These are phyloP conservation scores for Atlantisia rogersi DNA, from an alignment of 2,113 vertebrate species.

Conservation along the genomic window DNA sequence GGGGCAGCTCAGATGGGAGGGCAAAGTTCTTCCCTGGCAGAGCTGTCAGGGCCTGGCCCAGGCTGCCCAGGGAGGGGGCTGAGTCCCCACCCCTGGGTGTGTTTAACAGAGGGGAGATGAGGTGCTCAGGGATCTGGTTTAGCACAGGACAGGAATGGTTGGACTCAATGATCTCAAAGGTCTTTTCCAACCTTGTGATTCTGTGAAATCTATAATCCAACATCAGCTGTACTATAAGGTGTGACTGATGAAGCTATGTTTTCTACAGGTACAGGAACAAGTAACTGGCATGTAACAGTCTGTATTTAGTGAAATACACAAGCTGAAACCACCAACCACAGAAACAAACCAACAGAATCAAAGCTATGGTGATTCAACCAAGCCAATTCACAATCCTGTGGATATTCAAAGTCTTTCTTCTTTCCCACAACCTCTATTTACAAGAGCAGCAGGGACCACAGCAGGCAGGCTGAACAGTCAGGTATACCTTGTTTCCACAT, in stretches of 20 bases:
- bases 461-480: not conserved
- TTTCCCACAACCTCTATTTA: not conserved
- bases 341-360: not conserved
- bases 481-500: not conserved
- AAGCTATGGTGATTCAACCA: not conserved
- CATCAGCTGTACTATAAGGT: not conserved
- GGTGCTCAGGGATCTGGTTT: too few species aligned
- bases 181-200: too few species aligned
- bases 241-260: not conserved
- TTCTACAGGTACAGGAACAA: not conserved
- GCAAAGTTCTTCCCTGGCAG: too few species aligned
- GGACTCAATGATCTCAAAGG: too few species aligned
- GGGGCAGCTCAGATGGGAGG: too few species aligned
- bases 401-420: not conserved
- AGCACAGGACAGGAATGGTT: too few species aligned
- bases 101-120: too few species aligned
- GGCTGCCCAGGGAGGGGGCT: too few species aligned
- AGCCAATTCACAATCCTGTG: not conserved
- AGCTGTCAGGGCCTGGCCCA: too few species aligned
- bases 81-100: too few species aligned
- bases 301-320: not conserved
- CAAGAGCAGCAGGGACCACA: not conserved
- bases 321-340: not conserved
- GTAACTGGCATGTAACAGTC: fast-evolving
- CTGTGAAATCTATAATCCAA: not conserved